Conservation (phyloP, 2,797 vertebrate species). For the Nannoperca australis region DNA sequence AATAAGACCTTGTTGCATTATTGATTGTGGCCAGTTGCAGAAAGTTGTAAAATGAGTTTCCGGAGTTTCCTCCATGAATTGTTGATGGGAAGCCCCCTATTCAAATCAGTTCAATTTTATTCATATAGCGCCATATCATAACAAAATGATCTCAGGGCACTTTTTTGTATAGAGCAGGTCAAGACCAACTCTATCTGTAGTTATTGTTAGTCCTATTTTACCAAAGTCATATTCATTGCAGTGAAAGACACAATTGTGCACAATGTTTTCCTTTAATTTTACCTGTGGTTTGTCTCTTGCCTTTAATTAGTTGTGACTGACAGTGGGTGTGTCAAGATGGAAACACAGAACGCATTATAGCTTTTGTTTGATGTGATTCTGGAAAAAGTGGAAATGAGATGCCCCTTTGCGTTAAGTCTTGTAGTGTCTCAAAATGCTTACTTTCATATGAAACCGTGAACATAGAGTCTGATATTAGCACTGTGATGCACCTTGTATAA, state of each 20-base stretch:
- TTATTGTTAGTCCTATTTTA: neutral
- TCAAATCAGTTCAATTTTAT: too few species aligned
- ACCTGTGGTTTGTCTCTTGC: neutral
- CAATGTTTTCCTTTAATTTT: neutral
- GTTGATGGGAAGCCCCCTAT: slow-evolving; percentile 1
- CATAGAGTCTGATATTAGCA: neutral
- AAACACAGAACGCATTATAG: neutral
- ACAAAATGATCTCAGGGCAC: too few species aligned
- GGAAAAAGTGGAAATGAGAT: neutral
- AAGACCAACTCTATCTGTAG: too few species aligned
- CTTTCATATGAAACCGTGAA: neutral
- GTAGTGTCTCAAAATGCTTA: neutral
- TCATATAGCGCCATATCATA: too few species aligned
- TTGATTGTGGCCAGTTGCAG: slow-evolving; percentile 2
- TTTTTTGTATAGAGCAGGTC: too few species aligned
- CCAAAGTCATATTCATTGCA: neutral
- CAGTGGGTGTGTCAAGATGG: neutral
- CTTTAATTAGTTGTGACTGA: neutral
- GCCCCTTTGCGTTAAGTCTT: neutral
- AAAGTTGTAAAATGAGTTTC: neutral
- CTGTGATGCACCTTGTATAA: neutral
- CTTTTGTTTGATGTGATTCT: neutral
- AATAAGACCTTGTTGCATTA: slow-evolving; percentile 2
- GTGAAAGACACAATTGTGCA: neutral
- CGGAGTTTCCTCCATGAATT: slow-evolving; percentile 4